Evolutionary conservation across 2,888 invertebrate genomes (phyloP).

Genomic region (Lissonota sp.): DNA sequence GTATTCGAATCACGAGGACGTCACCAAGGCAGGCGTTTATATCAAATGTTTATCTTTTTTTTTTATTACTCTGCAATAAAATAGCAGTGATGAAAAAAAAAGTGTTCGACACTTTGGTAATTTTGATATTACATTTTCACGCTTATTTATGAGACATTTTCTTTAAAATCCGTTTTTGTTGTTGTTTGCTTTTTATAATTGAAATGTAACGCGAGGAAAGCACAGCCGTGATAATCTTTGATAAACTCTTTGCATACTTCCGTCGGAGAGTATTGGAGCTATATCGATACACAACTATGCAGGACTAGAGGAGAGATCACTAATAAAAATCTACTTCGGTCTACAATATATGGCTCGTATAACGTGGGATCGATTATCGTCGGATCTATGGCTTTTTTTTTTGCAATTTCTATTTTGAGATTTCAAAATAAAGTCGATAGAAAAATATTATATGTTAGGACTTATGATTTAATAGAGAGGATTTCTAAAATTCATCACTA

Average conservation of each 20-base stretch:
- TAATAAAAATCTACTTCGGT: conserved; percentile 18
- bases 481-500: too few relatives aligned
- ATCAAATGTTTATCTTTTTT: conserved; percentile 46
- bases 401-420: conserved; percentile 16
- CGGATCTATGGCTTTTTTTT: conserved; percentile 23
- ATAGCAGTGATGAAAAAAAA: conserved; percentile 47
- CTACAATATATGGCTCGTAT: not conserved
- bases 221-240: conserved; percentile 60
- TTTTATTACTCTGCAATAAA: conserved; percentile 49
- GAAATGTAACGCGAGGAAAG: conserved; percentile 49
- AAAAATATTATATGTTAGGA: too few relatives aligned
- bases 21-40: conserved; percentile 58
- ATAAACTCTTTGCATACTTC: conserved; percentile 44
- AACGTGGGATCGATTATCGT: conserved; percentile 6
- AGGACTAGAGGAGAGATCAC: conserved; percentile 39
- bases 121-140: conserved; percentile 62
- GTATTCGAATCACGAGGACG: conserved; percentile 53
- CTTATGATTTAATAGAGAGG: conserved; percentile 6
- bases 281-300: conserved; percentile 59
- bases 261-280: conserved; percentile 42
- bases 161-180: not conserved
- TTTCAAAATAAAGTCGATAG: too few relatives aligned
- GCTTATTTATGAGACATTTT: conserved; percentile 62
- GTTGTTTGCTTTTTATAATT: not conserved
- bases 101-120: conserved; percentile 62